phyloP scores from a whole-genome alignment of 2,797 vertebrate species.

The Alcedo quadribrachys region DNA sequence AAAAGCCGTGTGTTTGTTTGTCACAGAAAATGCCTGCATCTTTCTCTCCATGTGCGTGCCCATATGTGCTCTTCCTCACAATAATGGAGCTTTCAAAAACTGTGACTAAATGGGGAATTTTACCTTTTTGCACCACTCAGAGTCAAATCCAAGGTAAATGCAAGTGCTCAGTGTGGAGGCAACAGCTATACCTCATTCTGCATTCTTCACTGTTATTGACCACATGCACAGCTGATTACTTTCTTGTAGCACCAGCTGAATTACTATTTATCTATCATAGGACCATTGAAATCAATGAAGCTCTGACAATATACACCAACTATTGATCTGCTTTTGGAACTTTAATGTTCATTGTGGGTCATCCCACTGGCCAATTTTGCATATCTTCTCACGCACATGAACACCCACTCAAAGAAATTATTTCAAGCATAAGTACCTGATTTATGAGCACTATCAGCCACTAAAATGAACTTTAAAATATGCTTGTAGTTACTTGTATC shows the following conservation, averaged over 20 bases:
- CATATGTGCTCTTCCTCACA: neutral
- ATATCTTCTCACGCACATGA: neutral
- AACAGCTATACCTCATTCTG: neutral
- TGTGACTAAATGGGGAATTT: neutral
- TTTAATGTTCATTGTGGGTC: slow-evolving; percentile 26
- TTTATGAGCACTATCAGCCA: neutral
- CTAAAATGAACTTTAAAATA: neutral
- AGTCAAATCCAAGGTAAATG: neutral
- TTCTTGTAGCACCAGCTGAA: neutral
- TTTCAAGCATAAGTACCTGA: neutral
- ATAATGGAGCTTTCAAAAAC: neutral
- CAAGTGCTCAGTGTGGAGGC: neutral
- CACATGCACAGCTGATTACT: neutral
- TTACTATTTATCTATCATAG: slow-evolving; percentile 1
- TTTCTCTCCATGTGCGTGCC: neutral
- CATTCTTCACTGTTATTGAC: neutral
- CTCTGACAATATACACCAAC: slow-evolving; percentile 29
- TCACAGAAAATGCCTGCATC: neutral
- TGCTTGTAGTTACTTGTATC: neutral
- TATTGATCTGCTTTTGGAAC: neutral
- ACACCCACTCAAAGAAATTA: neutral
- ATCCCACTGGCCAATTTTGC: neutral
- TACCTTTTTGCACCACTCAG: neutral
- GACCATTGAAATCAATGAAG: slow-evolving; percentile 22
- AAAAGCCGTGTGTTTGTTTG: neutral